A percentile compares a stretch with the other conserved stretches of the same genome.
Conservation (phyloP, 2,888 invertebrate genomes). For the Philhelius pedissequus region DNA sequence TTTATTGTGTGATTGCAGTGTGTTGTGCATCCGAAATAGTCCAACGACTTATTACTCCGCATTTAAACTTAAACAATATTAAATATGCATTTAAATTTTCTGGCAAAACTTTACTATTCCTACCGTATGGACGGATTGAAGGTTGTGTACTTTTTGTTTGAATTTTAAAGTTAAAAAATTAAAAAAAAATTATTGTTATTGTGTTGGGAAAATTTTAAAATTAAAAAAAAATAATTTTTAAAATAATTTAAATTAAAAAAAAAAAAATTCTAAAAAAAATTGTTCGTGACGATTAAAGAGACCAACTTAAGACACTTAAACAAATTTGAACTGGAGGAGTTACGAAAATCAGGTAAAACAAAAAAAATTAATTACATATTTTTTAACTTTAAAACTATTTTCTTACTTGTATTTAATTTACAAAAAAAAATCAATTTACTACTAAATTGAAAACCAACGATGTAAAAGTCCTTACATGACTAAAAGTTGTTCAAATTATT, state of each 20-base stretch:
- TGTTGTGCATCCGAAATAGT: background rate
- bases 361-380: background rate
- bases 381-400: too few relatives aligned
- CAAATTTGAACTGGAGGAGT: background rate
- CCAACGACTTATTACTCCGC: conserved; percentile 24
- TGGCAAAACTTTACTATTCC: background rate
- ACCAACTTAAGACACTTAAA: background rate
- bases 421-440: too few relatives aligned
- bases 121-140: conserved; percentile 54
- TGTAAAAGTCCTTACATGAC: too few relatives aligned
- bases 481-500: too few relatives aligned
- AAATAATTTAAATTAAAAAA: background rate
- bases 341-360: background rate
- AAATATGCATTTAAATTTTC: background rate
- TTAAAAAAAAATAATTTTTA: background rate
- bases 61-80: conserved; percentile 38
- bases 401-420: too few relatives aligned
- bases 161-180: background rate
- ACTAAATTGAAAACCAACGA: too few relatives aligned
- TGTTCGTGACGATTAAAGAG: background rate
- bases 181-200: too few relatives aligned
- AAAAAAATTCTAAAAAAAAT: background rate
- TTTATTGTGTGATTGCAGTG: conserved; percentile 5
- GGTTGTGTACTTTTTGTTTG: background rate
- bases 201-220: too few relatives aligned